Conservation (phyloP, 1,140 invertebrate species). For the Pseudachorutes palmiensis region DNA sequence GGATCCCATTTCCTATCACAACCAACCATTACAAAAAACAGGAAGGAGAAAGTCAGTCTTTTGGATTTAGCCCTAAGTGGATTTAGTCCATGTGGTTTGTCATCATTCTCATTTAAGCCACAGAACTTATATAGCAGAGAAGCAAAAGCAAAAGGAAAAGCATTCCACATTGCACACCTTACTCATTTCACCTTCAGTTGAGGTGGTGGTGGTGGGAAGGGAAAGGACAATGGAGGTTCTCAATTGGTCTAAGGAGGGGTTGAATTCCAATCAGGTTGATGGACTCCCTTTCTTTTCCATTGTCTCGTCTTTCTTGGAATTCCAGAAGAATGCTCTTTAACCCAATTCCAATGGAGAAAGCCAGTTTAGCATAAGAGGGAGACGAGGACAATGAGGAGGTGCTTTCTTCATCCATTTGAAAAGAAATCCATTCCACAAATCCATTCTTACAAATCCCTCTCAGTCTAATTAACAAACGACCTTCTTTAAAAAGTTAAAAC, state of each 20-base stretch:
- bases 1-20: slow-evolving; percentile 37
- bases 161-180: not conserved
- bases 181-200: slow-evolving; percentile 9
- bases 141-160: not conserved
- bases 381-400: not conserved
- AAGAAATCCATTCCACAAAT: not conserved
- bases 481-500: not conserved
- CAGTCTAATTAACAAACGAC: not conserved
- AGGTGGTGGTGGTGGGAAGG: not conserved
- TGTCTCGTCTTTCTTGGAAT: not conserved
- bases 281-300: not conserved
- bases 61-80: slow-evolving; percentile 9
- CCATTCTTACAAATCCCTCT: not conserved
- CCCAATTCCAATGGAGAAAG: not conserved
- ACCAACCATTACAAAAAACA: slow-evolving; percentile 38
- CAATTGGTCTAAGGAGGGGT: not conserved
- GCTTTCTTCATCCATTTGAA: not conserved
- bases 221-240: slow-evolving; percentile 5
- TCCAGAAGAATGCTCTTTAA: not conserved
- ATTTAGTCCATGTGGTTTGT: not conserved
- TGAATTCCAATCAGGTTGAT: slow-evolving; percentile 11
- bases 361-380: not conserved
- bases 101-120: not conserved
- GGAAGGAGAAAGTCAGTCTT: too few relatives aligned
- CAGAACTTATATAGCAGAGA: not conserved